Percentiles rank a stretch among this genome's conserved stretches.
Conservation (phyloP, 2,113 vertebrate genomes). For the Hemicordylus capensis region DNA sequence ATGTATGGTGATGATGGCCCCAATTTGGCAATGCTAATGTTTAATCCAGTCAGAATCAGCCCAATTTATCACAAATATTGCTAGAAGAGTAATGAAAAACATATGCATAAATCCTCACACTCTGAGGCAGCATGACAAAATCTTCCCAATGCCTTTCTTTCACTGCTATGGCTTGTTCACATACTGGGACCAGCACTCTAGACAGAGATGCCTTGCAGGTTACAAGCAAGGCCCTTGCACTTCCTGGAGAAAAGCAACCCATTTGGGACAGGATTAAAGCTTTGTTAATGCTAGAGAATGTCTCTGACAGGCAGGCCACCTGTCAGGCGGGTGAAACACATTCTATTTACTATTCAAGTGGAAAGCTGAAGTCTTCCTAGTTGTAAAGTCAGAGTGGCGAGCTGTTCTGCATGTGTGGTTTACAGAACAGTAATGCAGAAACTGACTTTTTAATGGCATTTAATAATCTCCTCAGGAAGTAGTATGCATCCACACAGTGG, state of each 20-base stretch:
- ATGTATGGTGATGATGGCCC: not conserved
- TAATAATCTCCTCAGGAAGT: constrained; percentile 46
- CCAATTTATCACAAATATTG: not conserved
- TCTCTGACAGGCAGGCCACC: not conserved
- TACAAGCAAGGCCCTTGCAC: not conserved
- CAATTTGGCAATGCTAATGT: not conserved
- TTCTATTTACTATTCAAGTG: constrained; percentile 8
- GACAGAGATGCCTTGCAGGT: not conserved
- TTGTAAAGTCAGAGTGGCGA: not conserved
- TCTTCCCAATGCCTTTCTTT: not conserved
- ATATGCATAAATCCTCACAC: not conserved
- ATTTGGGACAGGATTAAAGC: not conserved
- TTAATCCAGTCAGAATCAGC: not conserved
- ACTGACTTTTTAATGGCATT: constrained; percentile 59
- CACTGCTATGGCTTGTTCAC: not conserved
- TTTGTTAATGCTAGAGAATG: not conserved
- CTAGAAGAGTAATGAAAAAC: not conserved
- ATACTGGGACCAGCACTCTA: not conserved
- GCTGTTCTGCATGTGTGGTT: not conserved
- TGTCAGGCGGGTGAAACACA: not conserved
- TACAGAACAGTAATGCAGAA: constrained; percentile 53
- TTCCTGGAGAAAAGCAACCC: constrained; percentile 3
- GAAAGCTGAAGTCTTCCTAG: constrained; percentile 24
- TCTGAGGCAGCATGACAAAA: not conserved
- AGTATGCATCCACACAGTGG: fast-evolving